These are phyloP conservation scores for Anolis carolinensis DNA, from an alignment of 2,113 vertebrate genomes.

Conservation along the genomic window DNA sequence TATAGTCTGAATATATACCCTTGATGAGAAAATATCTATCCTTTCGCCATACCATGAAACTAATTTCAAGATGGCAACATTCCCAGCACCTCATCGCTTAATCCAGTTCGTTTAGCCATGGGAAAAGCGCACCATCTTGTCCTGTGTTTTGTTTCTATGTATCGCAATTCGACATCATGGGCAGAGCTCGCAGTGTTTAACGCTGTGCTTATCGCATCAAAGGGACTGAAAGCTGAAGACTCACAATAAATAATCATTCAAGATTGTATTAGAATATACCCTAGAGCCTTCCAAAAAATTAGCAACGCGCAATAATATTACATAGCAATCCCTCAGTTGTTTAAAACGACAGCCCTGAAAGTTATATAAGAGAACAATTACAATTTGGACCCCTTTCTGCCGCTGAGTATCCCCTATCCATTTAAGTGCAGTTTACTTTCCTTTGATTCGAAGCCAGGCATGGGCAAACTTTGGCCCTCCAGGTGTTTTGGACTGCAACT, in stretches of 20 bases:
- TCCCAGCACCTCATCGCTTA: background rate
- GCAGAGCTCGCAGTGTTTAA: too few relatives aligned
- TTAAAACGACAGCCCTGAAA: slow-evolving; percentile 8
- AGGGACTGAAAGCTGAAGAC: background rate
- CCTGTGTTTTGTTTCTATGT: background rate
- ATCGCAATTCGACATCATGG: background rate
- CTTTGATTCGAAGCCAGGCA: too few relatives aligned
- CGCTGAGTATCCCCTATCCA: too few relatives aligned
- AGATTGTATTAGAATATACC: slow-evolving; percentile 4
- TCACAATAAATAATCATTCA: background rate
- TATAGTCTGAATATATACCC: background rate
- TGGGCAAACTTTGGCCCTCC: too few relatives aligned
- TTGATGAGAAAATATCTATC: background rate
- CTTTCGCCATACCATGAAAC: background rate
- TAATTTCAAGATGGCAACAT: background rate
- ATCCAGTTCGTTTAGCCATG: too few relatives aligned
- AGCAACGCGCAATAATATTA: too few relatives aligned
- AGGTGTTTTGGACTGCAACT: too few relatives aligned
- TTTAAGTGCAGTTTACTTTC: too few relatives aligned
- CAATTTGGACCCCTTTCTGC: too few relatives aligned
- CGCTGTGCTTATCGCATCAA: background rate
- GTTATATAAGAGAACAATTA: background rate
- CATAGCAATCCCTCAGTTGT: slow-evolving; percentile 24
- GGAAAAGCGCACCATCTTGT: background rate
- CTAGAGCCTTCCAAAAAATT: background rate